These are phyloP conservation scores for Chrysochloris asiatica DNA, from an alignment of 2,113 vertebrate genomes.

Conservation along the genomic window DNA sequence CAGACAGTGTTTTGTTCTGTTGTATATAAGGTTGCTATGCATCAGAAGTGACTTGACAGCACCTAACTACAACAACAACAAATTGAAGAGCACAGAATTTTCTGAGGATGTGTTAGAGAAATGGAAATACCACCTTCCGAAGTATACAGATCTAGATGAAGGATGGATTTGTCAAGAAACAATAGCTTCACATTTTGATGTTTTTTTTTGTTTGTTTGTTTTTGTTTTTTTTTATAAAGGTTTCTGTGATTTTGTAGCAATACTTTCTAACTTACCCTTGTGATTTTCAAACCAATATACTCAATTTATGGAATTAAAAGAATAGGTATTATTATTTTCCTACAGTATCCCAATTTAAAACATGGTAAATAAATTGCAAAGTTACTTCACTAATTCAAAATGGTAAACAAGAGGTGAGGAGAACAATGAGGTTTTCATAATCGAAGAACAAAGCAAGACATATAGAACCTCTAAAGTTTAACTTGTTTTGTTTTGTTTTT, in stretches of 20 bases:
- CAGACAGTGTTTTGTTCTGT: too few species aligned
- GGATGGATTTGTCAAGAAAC: too few species aligned
- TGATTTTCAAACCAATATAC: background rate
- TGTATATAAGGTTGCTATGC: background rate
- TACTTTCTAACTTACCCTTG: too few species aligned
- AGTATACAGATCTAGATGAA: too few species aligned
- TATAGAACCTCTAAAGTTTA: background rate
- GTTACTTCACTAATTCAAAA: constrained; percentile 46
- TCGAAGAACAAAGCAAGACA: constrained; percentile 54
- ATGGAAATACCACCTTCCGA: too few species aligned
- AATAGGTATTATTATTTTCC: constrained; percentile 36
- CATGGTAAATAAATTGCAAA: constrained; percentile 42
- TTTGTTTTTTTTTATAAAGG: too few species aligned
- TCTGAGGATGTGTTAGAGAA: too few species aligned
- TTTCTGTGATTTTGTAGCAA: too few species aligned
- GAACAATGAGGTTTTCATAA: constrained; percentile 1
- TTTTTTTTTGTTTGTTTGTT: too few species aligned
- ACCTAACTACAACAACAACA: background rate
- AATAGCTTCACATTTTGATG: too few species aligned
- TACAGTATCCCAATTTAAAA: constrained; percentile 21
- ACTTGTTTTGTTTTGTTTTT: too few species aligned
- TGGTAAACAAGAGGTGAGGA: background rate
- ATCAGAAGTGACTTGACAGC: background rate
- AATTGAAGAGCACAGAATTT: too few species aligned
- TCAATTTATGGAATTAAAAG: constrained; percentile 49